A percentile compares a stretch with the other conserved stretches of the same genome.
phyloP scores from a whole-genome alignment of 2,113 vertebrate genomes.

The Grammomys dolichurus region DNA sequence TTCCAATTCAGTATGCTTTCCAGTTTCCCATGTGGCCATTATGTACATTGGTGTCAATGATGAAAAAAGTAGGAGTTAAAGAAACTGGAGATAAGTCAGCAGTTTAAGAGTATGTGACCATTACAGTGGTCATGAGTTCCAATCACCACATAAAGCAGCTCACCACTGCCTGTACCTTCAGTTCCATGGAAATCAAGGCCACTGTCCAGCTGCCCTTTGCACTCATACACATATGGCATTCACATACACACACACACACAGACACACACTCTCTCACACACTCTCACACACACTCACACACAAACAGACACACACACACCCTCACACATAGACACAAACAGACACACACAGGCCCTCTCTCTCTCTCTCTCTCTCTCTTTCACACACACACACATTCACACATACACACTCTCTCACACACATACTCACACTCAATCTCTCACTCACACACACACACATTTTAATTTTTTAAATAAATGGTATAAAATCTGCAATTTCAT shows the following conservation, averaged over 20 bases:
- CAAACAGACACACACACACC: not conserved
- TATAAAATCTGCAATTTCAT: not conserved
- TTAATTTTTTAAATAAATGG: not conserved
- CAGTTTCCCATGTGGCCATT: not conserved
- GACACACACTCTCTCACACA: not conserved
- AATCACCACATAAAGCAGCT: not conserved
- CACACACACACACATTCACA: not conserved
- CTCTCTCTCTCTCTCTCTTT: too few species aligned
- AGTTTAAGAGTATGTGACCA: not conserved
- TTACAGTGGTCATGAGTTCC: not conserved
- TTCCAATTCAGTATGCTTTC: slow-evolving; percentile 5
- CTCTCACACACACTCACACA: too few species aligned
- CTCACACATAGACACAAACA: not conserved
- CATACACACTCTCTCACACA: not conserved
- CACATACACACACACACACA: not conserved
- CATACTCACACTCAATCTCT: not conserved
- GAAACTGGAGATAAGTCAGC: not conserved
- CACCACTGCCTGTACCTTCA: not conserved
- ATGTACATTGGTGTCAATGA: not conserved
- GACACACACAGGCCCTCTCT: not conserved
- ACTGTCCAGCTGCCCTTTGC: too few species aligned
- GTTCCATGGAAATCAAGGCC: not conserved
- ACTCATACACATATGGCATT: not conserved
- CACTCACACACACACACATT: not conserved
- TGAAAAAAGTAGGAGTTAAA: not conserved